These are phyloP conservation scores for Chamaea fasciata DNA, from an alignment of 2,113 vertebrate species.

Conservation along the genomic window DNA sequence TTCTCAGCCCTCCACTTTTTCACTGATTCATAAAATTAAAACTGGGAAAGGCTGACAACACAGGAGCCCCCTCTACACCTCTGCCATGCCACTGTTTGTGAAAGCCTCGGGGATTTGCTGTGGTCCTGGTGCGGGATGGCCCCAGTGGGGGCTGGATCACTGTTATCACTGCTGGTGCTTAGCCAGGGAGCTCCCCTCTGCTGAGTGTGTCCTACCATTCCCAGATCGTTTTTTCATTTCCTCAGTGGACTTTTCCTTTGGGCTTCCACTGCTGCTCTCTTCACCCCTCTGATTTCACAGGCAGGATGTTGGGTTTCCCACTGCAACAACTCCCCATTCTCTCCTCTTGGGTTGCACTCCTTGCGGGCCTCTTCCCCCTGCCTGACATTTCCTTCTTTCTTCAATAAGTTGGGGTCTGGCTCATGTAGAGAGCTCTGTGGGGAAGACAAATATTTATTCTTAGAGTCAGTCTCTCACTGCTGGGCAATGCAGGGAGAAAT, in stretches of 20 bases:
- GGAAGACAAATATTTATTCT: background rate
- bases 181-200: background rate
- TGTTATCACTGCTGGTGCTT: background rate
- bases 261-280: background rate
- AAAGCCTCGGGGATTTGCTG: background rate
- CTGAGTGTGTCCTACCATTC: accelerated
- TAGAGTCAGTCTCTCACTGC: background rate
- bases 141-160: background rate
- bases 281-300: background rate
- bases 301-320: background rate
- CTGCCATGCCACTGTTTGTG: accelerated
- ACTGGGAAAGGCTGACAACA: background rate
- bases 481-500: background rate
- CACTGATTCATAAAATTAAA: background rate
- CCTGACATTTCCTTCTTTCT: background rate
- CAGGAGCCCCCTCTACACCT: background rate
- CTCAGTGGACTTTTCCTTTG: background rate
- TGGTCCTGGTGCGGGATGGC: background rate
- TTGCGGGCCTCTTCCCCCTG: background rate
- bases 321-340: background rate
- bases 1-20: background rate
- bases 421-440: background rate
- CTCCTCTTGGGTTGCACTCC: background rate
- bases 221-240: background rate
- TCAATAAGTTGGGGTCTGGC: background rate